phyloP scores from a whole-genome alignment of 2,888 invertebrate genomes.

The Microchrysa polita region DNA sequence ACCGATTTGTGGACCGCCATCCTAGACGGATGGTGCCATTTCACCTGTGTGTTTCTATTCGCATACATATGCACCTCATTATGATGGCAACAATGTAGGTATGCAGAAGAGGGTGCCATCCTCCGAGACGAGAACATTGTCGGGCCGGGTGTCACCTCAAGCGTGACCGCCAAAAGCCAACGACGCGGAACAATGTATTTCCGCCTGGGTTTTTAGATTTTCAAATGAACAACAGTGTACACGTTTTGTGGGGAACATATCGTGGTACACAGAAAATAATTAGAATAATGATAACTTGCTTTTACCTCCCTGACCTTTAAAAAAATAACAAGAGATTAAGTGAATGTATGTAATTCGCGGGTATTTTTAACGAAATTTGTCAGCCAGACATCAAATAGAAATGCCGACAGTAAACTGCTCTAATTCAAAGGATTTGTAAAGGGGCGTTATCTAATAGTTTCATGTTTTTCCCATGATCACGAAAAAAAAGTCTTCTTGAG shows the following conservation, averaged over 20 bases:
- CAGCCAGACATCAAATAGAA: too few species aligned
- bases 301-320: too few species aligned
- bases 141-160: slow-evolving; percentile 47
- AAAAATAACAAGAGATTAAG: too few species aligned
- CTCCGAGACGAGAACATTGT: not conserved
- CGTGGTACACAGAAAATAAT: not conserved
- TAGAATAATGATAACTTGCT: slow-evolving; percentile 11
- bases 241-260: not conserved
- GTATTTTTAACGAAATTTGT: too few species aligned
- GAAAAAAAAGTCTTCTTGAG: too few species aligned
- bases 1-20: not conserved
- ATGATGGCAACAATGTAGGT: not conserved
- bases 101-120: not conserved
- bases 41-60: not conserved
- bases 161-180: slow-evolving; percentile 54
- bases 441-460: too few species aligned
- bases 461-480: too few species aligned
- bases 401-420: too few species aligned
- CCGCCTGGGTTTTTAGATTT: slow-evolving; percentile 54
- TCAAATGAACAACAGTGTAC: not conserved
- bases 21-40: not conserved
- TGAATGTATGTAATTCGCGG: too few species aligned
- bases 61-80: too few species aligned
- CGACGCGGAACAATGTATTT: slow-evolving; percentile 64
- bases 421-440: too few species aligned